These are phyloP conservation scores for Mastomys natalensis DNA, from an alignment of 2,113 vertebrate species.

Conservation along the genomic window DNA sequence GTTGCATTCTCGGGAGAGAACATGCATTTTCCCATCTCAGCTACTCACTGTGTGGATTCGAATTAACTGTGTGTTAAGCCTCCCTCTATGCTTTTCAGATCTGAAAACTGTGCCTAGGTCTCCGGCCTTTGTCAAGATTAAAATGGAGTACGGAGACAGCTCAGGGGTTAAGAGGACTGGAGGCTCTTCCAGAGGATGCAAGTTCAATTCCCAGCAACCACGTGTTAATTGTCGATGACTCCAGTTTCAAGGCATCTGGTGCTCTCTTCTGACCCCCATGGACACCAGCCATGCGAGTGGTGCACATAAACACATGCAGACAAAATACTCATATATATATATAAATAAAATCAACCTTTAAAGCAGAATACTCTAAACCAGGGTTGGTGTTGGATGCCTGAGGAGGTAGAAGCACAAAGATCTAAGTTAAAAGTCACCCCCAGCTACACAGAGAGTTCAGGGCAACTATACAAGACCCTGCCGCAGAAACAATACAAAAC, in stretches of 20 bases:
- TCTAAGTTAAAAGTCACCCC: background rate
- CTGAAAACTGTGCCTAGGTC: background rate
- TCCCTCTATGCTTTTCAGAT: background rate
- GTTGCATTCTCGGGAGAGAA: background rate
- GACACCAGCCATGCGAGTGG: background rate
- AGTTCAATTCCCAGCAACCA: background rate
- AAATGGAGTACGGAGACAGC: background rate
- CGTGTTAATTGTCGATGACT: background rate
- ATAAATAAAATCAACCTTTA: background rate
- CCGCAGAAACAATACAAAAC: background rate
- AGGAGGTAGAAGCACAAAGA: background rate
- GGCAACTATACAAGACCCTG: background rate
- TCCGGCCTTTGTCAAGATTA: background rate
- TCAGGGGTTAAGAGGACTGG: background rate
- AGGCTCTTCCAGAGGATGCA: background rate
- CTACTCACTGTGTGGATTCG: background rate
- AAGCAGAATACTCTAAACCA: background rate
- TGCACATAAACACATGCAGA: background rate
- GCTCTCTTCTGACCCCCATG: background rate
- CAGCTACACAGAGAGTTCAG: background rate
- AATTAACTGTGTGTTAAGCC: too few relatives aligned
- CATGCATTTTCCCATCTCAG: background rate
- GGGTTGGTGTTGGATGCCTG: background rate
- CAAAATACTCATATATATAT: background rate
- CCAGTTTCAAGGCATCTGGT: background rate